These are phyloP conservation scores for Hylia prasina DNA, from an alignment of 2,113 vertebrate species.

Conservation along the genomic window DNA sequence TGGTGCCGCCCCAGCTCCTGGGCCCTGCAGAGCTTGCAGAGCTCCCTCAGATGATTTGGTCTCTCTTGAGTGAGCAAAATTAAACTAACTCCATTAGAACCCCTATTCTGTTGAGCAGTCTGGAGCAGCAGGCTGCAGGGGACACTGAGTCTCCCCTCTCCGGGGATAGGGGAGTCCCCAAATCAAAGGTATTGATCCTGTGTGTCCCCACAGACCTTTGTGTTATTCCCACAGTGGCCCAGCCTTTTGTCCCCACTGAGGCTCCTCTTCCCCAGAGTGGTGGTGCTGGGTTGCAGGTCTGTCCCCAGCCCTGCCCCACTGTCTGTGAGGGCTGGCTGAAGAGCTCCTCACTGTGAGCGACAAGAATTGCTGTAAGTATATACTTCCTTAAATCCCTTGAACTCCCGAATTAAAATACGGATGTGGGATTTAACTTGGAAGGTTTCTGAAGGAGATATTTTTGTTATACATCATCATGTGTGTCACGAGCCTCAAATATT, in stretches of 20 bases:
- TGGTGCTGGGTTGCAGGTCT: neutral
- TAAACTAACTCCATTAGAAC: neutral
- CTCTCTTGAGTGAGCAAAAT: neutral
- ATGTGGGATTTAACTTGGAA: slow-evolving; percentile 33
- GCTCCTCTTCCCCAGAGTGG: neutral
- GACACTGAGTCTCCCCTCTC: neutral
- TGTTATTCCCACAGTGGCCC: neutral
- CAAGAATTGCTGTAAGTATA: neutral
- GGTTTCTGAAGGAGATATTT: slow-evolving; percentile 14
- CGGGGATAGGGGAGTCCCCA: accelerated
- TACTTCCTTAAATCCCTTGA: neutral
- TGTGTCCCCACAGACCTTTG: neutral
- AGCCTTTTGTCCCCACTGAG: accelerated
- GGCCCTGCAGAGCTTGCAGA: neutral
- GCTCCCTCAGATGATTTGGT: neutral
- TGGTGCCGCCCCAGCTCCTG: neutral
- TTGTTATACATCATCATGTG: slow-evolving; percentile 21
- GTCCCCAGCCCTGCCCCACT: neutral
- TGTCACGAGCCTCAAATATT: slow-evolving; percentile 17
- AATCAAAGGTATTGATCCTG: neutral
- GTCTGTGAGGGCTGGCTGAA: neutral
- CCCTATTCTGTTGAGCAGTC: neutral
- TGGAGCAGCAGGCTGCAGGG: neutral
- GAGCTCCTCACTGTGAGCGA: accelerated
- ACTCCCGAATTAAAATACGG: slow-evolving; percentile 18